A percentile compares a stretch with the other conserved stretches of the same genome.
These are phyloP conservation scores for Electrona antarctica DNA, from an alignment of 2,113 vertebrate genomes.

Conservation along the genomic window DNA sequence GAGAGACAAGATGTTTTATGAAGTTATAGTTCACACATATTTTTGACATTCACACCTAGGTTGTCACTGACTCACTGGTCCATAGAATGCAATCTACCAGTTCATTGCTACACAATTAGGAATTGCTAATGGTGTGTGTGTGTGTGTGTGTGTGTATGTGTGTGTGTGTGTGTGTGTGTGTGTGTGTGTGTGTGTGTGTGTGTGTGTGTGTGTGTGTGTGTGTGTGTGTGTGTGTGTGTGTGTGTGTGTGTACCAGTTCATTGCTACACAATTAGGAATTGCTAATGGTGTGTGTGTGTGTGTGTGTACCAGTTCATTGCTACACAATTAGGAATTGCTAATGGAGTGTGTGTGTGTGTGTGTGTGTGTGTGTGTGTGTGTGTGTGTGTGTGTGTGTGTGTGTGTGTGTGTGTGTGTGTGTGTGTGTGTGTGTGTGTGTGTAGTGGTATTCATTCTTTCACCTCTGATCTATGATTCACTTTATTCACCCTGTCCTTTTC, in stretches of 20 bases:
- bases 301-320: constrained; percentile 29
- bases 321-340: too few species aligned
- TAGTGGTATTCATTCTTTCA: constrained; percentile 63
- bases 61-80: constrained; percentile 38
- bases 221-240: constrained; percentile 31
- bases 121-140: constrained; percentile 5
- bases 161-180: constrained; percentile 31
- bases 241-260: constrained; percentile 33
- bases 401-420: too few species aligned
- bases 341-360: too few species aligned
- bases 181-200: constrained; percentile 31
- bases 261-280: background rate
- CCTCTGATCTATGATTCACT: constrained; percentile 60
- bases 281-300: constrained; percentile 20
- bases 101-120: background rate
- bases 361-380: too few species aligned
- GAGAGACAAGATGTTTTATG: too few species aligned
- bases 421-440: constrained; percentile 13
- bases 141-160: constrained; percentile 31
- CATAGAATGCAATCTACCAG: constrained; percentile 38
- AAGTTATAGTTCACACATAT: background rate
- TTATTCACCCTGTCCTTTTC: constrained; percentile 66
- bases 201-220: constrained; percentile 31
- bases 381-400: too few species aligned
- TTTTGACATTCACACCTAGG: background rate